Percentiles rank a stretch among this genome's conserved stretches.
These are phyloP conservation scores for Anguilla anguilla DNA, from an alignment of 2,797 vertebrate species.

Conservation along the genomic window DNA sequence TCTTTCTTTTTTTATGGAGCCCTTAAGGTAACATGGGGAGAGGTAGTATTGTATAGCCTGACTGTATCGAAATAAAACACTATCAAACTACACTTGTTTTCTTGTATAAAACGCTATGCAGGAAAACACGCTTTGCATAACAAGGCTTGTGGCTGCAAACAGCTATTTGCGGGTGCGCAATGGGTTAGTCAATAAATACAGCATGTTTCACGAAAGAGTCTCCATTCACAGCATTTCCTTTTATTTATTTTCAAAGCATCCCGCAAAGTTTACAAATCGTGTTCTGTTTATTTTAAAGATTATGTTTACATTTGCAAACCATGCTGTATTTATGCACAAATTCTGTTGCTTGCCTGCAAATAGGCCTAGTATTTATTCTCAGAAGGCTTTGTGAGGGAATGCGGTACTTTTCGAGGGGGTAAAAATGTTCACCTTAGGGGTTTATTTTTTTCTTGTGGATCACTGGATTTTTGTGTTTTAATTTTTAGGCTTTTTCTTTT, in stretches of 20 bases:
- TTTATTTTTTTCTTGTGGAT: constrained; percentile 58
- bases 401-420: background rate
- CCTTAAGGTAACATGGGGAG: background rate
- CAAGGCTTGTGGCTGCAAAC: background rate
- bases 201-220: background rate
- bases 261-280: background rate
- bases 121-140: background rate
- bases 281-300: background rate
- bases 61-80: background rate
- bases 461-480: constrained; percentile 66
- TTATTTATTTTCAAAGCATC: background rate
- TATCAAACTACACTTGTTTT: background rate
- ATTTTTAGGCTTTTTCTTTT: constrained; percentile 43
- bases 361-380: background rate
- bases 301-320: background rate
- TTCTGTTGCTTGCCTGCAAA: background rate
- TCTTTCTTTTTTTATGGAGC: constrained; percentile 25
- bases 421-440: background rate
- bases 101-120: background rate
- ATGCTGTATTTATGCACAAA: background rate
- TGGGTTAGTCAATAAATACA: background rate
- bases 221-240: background rate
- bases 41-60: background rate
- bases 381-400: background rate
- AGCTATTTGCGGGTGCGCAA: background rate